Base-by-base conservation (phyloP, 2,797 vertebrate genomes). In the Melanotaenia parkinsoni region DNA sequence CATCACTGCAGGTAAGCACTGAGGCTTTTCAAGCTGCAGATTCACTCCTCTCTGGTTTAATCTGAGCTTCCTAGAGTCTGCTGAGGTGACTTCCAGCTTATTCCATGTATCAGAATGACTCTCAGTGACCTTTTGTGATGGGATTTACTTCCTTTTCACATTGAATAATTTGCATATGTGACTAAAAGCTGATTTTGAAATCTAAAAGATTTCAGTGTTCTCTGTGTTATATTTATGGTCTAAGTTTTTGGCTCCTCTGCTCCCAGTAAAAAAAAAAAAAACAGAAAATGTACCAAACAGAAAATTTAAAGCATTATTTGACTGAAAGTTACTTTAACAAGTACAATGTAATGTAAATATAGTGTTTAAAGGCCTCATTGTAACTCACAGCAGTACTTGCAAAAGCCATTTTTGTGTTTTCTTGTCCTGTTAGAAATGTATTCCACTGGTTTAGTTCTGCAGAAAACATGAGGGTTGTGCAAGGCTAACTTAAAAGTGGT, bases 1-100 rank as follows among this genome's bases (percentile, higher is more conserved):
- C 98, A 99, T 84, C 97, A 99, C 92, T 99, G 98, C 97, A 98
- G 97, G 97, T 98, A 93, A 89, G 77, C 3, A 2, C 45, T 35
- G 63, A 70, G 13, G 51, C 10, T 40, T 53, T 18, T 54, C 28
- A 5, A 51, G 43, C 50, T 60, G 61, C 66, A 71, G 58, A 58
- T n/a, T 69, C 50, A 0, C 28, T 53, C 51, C 3, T 47, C 24
- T 57, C 60, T n/a, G 10, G 65, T 45, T 56, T 53, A 76, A 58
- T 61, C 43, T 3, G 2, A 62, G 20, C 33, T 40, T 30, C 35
- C 12, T 47, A 64, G 67, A 37, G 67, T 47, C 28, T 54, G 14
- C 43, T 5, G 20, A 66, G 40, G 26, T 5, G 24, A 28, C 24
- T 14, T 54, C 51, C 24, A 54, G 51, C 51, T 54, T 28, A 16